Base-by-base conservation (phyloP, 2,888 invertebrate species). In the Mamestra brassicae region DNA sequence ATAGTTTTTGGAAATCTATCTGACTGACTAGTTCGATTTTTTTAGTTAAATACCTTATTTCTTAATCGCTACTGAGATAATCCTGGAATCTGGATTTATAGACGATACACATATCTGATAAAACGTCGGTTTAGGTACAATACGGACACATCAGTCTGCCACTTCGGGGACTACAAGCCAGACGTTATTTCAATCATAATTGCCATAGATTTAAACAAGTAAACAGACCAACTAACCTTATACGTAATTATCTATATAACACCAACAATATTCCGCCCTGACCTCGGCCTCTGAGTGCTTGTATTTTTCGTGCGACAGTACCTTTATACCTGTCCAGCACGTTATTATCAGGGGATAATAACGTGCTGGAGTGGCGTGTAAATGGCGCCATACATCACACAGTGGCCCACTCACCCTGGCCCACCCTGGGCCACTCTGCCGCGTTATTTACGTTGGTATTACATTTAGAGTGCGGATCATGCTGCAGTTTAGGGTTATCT, bases 331-430 rank as follows among this genome's bases (percentile, higher is more conserved):
- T 83, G 74, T 75, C 2, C 61, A 57, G n/a, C n/a, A n/a, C n/a
- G n/a, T n/a, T n/a, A n/a, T n/a, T n/a, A n/a, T n/a, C n/a, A n/a
- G n/a, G n/a, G n/a, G 74, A 75, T 80, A 84, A 86, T 83, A 83
- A 68, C 68, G 68, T 17, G 45, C 38, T 52, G 45, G 84, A 84
- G 86, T 76, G 76, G 84, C 81, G 81, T 80, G 81, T 81, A 81
- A 81, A 83, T 83, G 68, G 84, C 36, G 75, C 65, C 47, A 85
- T 83, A 67, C n/a, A 83, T 83, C 84, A 83, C 83, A 62, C 74
- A 60, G 75, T 80, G 72, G 83, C 70, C 86, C 86, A 83, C 86
- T 83, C 55, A 62, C 62, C 62, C 26, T 47, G 47, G 47, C 47
- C 47, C 47, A 47, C 47, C 47, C 47, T 80, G 71, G 83, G 67